A percentile compares a stretch with the other conserved stretches of the same genome.
Conservation (phyloP, 2,113 vertebrate genomes). For the Passerina amoena region DNA sequence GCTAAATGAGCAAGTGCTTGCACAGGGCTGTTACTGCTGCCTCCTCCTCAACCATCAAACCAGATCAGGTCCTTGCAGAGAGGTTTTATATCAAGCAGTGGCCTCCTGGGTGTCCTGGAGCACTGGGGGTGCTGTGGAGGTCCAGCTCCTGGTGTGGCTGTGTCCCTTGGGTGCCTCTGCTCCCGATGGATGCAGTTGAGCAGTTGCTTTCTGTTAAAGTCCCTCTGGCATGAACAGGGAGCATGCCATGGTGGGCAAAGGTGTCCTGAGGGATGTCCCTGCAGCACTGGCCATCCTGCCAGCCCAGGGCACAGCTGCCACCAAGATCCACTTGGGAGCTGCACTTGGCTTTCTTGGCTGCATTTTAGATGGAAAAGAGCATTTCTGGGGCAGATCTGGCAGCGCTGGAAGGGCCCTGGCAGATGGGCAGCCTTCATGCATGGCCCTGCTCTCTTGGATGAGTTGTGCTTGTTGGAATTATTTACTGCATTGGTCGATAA, state of each 20-base stretch:
- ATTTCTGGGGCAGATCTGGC: background rate
- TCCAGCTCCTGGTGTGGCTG: background rate
- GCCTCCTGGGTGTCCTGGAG: background rate
- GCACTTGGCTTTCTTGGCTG: background rate
- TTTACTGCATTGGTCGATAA: constrained; percentile 1
- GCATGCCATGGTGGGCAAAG: background rate
- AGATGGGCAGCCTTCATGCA: background rate
- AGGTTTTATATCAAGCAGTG: background rate
- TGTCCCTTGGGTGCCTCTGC: background rate
- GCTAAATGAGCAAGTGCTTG: background rate
- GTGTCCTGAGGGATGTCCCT: background rate
- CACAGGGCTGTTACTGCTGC: background rate
- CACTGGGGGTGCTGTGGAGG: background rate
- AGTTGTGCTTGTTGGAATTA: constrained; percentile 8
- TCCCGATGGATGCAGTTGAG: fast-evolving
- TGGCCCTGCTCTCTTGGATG: background rate
- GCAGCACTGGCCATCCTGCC: background rate
- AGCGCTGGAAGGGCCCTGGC: background rate
- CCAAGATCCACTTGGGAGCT: background rate
- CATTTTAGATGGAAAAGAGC: background rate
- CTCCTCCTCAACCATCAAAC: background rate
- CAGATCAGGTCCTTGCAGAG: background rate
- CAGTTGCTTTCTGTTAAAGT: background rate
- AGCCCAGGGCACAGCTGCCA: constrained; percentile 10
- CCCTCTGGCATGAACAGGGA: background rate